These are phyloP conservation scores for Nothobranchius kuhntae DNA, from an alignment of 2,113 vertebrate species.

Conservation along the genomic window DNA sequence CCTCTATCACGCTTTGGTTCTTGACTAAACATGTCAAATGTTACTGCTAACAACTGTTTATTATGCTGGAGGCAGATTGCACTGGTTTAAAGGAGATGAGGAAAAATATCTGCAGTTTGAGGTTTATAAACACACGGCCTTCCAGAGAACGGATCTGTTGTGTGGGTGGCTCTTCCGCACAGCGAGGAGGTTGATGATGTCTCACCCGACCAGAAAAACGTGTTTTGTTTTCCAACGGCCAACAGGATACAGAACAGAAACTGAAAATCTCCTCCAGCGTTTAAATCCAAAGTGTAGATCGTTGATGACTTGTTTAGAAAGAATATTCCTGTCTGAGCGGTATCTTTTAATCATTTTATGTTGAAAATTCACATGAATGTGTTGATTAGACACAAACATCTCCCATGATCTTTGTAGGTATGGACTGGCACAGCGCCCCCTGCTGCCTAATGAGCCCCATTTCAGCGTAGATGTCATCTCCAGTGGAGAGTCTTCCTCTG, in stretches of 20 bases:
- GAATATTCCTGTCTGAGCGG: neutral
- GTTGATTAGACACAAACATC: neutral
- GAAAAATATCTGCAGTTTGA: constrained; percentile 39
- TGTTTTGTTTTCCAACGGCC: constrained; percentile 37
- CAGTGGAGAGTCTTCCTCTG: constrained; percentile 86
- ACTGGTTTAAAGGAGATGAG: constrained; percentile 9
- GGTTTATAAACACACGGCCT: constrained; percentile 55
- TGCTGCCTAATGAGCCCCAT: constrained; percentile 82
- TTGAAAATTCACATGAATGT: neutral
- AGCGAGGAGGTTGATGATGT: constrained; percentile 55
- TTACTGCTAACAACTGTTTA: constrained; percentile 28
- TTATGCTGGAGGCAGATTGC: constrained; percentile 16
- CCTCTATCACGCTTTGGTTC: constrained; percentile 1
- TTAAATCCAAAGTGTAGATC: neutral
- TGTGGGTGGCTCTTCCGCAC: constrained; percentile 66
- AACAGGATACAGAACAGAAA: constrained; percentile 37
- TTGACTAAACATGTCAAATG: constrained; percentile 26
- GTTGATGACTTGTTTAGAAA: neutral
- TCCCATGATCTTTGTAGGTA: constrained; percentile 72
- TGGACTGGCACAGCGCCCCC: constrained; percentile 72
- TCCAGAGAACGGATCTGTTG: constrained; percentile 54
- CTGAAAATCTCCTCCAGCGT: constrained; percentile 10
- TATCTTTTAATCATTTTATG: neutral
- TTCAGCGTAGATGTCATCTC: constrained; percentile 79
- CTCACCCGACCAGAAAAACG: constrained; percentile 62